These are phyloP conservation scores for Nycteola revayana DNA, from an alignment of 2,888 invertebrate genomes.

Conservation along the genomic window DNA sequence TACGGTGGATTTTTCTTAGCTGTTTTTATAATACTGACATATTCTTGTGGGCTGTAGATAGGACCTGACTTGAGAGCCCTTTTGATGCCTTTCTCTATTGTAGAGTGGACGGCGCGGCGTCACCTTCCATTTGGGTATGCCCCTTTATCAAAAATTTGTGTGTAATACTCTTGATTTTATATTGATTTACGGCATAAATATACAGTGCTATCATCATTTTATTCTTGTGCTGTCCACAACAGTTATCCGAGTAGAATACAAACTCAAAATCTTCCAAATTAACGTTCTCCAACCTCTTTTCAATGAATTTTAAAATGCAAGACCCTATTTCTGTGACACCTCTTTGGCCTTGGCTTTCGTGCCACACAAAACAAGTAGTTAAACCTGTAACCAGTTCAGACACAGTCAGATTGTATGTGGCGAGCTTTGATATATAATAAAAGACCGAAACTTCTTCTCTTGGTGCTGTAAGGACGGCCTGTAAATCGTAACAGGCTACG, in stretches of 20 bases:
- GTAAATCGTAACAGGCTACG: not conserved
- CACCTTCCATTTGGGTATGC: no score
- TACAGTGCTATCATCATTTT: no score
- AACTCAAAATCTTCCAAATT: no score
- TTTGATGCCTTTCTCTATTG: conserved; percentile 9
- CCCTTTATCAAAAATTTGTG: no score
- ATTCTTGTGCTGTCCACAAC: no score
- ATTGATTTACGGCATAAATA: no score
- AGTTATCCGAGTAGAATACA: no score
- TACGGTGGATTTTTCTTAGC: conserved; percentile 12
- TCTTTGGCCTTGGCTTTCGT: not conserved
- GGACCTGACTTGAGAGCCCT: conserved; percentile 8
- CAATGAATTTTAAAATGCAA: no score
- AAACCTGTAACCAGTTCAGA: not conserved
- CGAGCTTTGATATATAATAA: conserved; percentile 1
- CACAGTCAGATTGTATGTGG: not conserved
- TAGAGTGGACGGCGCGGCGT: no score
- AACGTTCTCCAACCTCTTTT: no score
- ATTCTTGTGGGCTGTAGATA: conserved; percentile 16
- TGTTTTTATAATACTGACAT: conserved; percentile 13
- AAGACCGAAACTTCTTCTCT: not conserved
- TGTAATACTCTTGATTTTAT: no score
- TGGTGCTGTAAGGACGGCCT: not conserved
- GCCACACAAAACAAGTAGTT: not conserved
- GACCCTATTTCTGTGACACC: conserved; percentile 1